Evolutionary conservation across 2,888 invertebrate genomes (phyloP), one percentile per base, ranked within the genome.

Genomic region (Altica lythri): DNA sequence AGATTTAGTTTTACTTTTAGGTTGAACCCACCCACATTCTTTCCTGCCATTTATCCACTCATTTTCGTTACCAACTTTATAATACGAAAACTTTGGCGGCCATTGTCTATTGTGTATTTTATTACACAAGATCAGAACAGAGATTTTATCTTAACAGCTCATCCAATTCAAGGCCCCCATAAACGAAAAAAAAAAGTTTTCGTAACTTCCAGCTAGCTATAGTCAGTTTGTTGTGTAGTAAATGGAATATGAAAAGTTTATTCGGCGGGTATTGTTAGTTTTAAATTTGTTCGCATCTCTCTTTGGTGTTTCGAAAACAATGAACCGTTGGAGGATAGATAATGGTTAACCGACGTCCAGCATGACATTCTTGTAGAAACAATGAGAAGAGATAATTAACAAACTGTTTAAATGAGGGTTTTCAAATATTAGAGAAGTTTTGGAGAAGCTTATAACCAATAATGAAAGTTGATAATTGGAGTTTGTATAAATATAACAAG

Each of bases 111-210:
- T 55, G 57, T 55, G 55, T 60, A 53, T 60, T 59, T 59, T 56
- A 62, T 53, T 55, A 54, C 34, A 18, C 27, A 14, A 47, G 37
- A 47, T 48, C 37, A 48, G 44, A 35, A 43, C 25, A 50, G 43
- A 50, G 59, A 59, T 59, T 59, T 58, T 59, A 63, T 59, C 59
- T 54, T 51, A 53, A 54, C 49, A 53, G 49, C 62, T 62, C 64
- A 60, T 60, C 57, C 52, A 37, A 40, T 56, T 38, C 38, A 13
- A 13, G 6, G n/a, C 40, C 4, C 8, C n/a, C n/a, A n/a, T 38
- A 27, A 47, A 32, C 38, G 45, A 49, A 54, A 54, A 49, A 52
- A 34, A 53, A 30, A 30, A 43, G 25, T 50, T 45, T 45, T 45
- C 46, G 9, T 32, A 54, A 54, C 45, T 54, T 49, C 35, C n/a